phyloP scores from a whole-genome alignment of 2,888 invertebrate genomes.

The Sisyra nigra region DNA sequence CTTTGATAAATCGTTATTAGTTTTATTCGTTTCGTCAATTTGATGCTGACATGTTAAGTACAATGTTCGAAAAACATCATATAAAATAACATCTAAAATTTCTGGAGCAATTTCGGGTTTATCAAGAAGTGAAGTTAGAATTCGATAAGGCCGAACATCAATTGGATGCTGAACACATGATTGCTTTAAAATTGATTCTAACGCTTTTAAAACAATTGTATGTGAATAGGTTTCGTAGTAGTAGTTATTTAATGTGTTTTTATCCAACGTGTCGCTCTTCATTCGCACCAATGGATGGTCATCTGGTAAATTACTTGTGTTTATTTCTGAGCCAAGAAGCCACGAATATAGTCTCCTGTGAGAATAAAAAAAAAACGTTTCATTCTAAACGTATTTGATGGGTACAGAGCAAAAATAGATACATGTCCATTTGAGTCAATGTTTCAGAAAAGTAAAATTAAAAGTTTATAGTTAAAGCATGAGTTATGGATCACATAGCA shows the following conservation, averaged over 20 bases:
- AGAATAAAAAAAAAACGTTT: constrained; percentile 11
- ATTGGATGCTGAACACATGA: constrained; percentile 33
- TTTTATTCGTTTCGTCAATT: constrained; percentile 19
- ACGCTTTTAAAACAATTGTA: constrained; percentile 45
- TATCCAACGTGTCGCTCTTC: constrained; percentile 15
- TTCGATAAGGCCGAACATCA: constrained; percentile 55
- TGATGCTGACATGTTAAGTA: constrained; percentile 34
- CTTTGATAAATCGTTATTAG: neutral
- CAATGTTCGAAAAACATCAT: constrained; percentile 56
- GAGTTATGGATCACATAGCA: no score
- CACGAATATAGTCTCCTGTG: constrained; percentile 63
- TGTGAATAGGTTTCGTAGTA: constrained; percentile 54
- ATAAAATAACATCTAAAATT: constrained; percentile 59
- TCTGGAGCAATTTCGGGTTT: constrained; percentile 72
- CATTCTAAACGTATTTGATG: no score
- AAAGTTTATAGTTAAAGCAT: no score
- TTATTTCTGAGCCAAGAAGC: constrained; percentile 59
- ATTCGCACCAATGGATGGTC: constrained; percentile 23
- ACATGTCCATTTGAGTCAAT: no score
- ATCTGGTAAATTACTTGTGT: constrained; percentile 26
- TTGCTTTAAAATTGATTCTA: constrained; percentile 40
- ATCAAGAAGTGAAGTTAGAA: constrained; percentile 69
- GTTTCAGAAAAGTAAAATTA: no score
- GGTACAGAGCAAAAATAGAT: no score
- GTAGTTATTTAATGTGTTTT: constrained; percentile 25